phyloP scores from a whole-genome alignment of 2,113 vertebrate species.

The Nematolebias whitei region DNA sequence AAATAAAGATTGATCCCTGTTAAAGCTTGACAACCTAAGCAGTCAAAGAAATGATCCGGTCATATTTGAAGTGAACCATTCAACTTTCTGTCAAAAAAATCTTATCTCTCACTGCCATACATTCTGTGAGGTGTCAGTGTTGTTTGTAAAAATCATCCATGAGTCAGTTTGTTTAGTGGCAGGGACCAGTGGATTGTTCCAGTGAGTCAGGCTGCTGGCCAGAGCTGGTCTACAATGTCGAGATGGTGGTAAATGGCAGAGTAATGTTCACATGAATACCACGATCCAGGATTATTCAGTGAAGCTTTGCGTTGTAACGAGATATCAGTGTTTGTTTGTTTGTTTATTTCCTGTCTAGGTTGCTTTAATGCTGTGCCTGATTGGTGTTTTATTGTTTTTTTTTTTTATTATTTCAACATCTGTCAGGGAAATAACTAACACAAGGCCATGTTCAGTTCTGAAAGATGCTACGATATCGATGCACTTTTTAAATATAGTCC shows the following conservation, averaged over 20 bases:
- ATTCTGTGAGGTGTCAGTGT: not conserved
- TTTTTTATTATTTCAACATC: not conserved
- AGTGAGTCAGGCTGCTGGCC: not conserved
- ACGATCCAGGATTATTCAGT: not conserved
- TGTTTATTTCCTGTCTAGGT: not conserved
- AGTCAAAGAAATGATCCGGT: no score
- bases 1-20: no score
- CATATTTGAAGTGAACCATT: no score
- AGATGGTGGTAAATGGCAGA: not conserved
- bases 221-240: not conserved
- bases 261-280: not conserved
- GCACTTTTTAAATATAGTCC: slow-evolving; percentile 13
- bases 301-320: not conserved
- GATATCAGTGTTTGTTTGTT: not conserved
- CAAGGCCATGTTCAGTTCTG: not conserved
- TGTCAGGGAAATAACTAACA: not conserved
- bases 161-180: not conserved
- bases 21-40: no score
- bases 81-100: not conserved
- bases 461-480: not conserved
- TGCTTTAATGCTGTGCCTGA: not conserved
- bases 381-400: not conserved
- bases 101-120: not conserved
- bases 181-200: not conserved
- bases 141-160: not conserved